Evolutionary conservation across 1,140 invertebrate genomes (phyloP).

Genomic region (Melitaea cinxia): DNA sequence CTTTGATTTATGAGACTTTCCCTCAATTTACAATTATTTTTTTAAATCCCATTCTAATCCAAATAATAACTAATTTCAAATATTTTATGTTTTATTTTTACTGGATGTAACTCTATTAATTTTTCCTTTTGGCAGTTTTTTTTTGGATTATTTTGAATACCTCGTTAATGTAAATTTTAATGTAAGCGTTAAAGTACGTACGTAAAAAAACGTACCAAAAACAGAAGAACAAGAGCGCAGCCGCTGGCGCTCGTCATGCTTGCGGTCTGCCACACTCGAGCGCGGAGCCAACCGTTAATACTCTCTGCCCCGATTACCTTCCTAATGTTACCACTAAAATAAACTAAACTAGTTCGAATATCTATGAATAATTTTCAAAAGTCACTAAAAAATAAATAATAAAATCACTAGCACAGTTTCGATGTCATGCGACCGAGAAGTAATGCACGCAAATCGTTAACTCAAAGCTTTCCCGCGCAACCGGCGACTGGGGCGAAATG

Average conservation of each 20-base stretch:
- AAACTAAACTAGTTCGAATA: conserved; percentile 43
- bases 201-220: conserved; percentile 56
- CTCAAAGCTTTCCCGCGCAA: conserved; percentile 46
- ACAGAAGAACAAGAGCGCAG: conserved; percentile 69
- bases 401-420: conserved; percentile 43
- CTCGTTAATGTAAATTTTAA: too few relatives aligned
- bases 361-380: conserved; percentile 24
- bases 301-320: conserved; percentile 79
- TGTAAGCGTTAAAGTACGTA: neutral
- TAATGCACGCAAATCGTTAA: conserved; percentile 16
- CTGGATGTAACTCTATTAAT: too few relatives aligned
- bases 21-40: too few relatives aligned
- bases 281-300: conserved; percentile 77
- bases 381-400: conserved; percentile 26
- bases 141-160: too few relatives aligned
- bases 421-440: conserved; percentile 7
- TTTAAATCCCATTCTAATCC: too few relatives aligned
- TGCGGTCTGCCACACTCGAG: conserved; percentile 76
- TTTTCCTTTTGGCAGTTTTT: too few relatives aligned
- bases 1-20: too few relatives aligned
- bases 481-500: conserved; percentile 24
- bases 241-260: conserved; percentile 75
- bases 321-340: conserved; percentile 62
- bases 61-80: too few relatives aligned
- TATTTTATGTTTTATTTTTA: too few relatives aligned